These are phyloP conservation scores for Cirrhinus mrigala DNA, from an alignment of 2,797 vertebrate genomes.

Conservation along the genomic window DNA sequence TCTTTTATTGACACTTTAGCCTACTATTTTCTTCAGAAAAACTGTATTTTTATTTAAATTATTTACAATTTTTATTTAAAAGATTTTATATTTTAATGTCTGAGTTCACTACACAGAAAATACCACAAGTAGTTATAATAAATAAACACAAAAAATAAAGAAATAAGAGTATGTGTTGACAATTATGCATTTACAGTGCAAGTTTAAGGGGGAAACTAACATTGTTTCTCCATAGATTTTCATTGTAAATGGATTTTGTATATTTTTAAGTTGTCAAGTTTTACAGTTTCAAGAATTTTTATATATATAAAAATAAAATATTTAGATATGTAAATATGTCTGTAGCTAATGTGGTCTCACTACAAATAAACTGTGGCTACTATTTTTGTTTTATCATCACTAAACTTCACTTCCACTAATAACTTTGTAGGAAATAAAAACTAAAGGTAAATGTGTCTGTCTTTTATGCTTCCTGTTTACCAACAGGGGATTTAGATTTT, in stretches of 20 bases:
- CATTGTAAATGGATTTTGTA: background rate
- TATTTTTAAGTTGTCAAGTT: too few species aligned
- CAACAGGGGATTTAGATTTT: background rate
- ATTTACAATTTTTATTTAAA: background rate
- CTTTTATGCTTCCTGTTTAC: background rate
- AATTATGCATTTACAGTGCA: background rate
- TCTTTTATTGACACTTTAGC: background rate
- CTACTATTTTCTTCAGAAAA: background rate
- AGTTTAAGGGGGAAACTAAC: background rate
- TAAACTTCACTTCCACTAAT: background rate
- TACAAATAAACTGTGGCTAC: background rate
- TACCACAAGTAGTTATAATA: background rate
- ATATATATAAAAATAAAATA: too few species aligned
- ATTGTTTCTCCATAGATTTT: background rate
- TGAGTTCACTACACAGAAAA: background rate
- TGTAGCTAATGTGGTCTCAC: background rate
- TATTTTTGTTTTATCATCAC: background rate
- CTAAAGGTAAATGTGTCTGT: background rate
- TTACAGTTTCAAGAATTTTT: too few species aligned
- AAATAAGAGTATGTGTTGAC: background rate
- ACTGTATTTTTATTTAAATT: background rate
- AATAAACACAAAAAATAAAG: background rate
- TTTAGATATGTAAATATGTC: too few species aligned
- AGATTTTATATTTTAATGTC: background rate
- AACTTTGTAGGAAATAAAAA: background rate